These are phyloP conservation scores for Clarias fuscus DNA, from an alignment of 2,797 vertebrate genomes.

Conservation along the genomic window DNA sequence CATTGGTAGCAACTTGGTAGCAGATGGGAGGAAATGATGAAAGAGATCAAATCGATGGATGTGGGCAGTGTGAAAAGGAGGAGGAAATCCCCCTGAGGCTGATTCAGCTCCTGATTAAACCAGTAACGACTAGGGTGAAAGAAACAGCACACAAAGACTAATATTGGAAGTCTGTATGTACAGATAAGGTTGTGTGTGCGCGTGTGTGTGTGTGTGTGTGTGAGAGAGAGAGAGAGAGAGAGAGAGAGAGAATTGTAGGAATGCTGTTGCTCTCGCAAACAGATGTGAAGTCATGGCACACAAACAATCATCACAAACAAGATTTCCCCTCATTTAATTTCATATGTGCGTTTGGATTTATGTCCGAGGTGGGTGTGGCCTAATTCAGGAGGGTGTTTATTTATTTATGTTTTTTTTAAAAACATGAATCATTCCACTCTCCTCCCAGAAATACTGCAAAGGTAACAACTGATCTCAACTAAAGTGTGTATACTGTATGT, in stretches of 20 bases:
- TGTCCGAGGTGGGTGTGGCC: neutral
- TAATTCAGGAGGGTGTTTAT: neutral
- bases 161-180: conserved; percentile 22
- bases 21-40: conserved; percentile 42
- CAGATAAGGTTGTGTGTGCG: conserved; percentile 26
- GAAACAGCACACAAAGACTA: conserved; percentile 30
- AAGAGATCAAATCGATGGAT: conserved; percentile 58
- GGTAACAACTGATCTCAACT: neutral
- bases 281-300: conserved; percentile 6
- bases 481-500: neutral
- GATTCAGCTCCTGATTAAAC: conserved; percentile 66
- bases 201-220: conserved; percentile 37
- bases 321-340: conserved; percentile 13
- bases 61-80: conserved; percentile 63
- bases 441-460: neutral
- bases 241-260: conserved; percentile 18
- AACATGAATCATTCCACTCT: neutral
- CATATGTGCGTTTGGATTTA: neutral
- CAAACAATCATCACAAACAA: neutral
- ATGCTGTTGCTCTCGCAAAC: neutral
- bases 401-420: neutral
- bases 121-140: conserved; percentile 40
- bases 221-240: neutral
- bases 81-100: conserved; percentile 59
- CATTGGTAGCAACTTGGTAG: conserved; percentile 23